Conservation (phyloP, 1,140 invertebrate species). For the Episyrphus balteatus region DNA sequence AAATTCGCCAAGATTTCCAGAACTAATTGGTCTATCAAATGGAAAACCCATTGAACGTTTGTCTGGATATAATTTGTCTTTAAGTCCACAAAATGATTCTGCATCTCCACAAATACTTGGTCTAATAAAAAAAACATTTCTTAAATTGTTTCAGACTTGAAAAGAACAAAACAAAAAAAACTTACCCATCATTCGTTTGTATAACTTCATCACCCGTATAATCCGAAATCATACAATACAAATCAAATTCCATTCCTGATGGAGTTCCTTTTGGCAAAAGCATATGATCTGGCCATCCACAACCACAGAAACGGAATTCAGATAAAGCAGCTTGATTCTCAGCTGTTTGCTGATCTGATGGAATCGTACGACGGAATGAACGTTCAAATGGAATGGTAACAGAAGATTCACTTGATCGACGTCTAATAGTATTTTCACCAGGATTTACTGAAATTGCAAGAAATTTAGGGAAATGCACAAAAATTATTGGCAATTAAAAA, state of each 20-base stretch:
- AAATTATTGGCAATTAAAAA: too few species aligned
- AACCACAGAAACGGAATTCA: conserved; percentile 42
- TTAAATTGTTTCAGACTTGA: too few species aligned
- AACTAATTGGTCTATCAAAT: conserved; percentile 46
- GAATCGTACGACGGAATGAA: conserved; percentile 46
- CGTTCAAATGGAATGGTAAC: conserved; percentile 54
- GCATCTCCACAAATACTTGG: conserved; percentile 41
- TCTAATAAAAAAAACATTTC: too few species aligned
- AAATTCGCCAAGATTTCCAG: conserved; percentile 46
- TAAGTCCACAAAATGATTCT: conserved; percentile 50
- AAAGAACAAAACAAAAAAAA: too few species aligned
- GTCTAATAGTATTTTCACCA: conserved; percentile 43
- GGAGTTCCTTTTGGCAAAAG: conserved; percentile 39
- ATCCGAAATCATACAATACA: conserved; percentile 43
- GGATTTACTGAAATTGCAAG: conserved; percentile 39
- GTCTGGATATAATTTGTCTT: conserved; percentile 49
- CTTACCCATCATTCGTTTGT: conserved; percentile 38
- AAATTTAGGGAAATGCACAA: too few species aligned
- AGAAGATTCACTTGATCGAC: conserved; percentile 45
- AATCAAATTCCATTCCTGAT: conserved; percentile 35
- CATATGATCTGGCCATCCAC: conserved; percentile 45
- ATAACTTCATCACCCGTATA: conserved; percentile 42
- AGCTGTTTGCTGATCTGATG: too few species aligned
- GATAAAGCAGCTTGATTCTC: conserved; percentile 19
- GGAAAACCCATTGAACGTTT: conserved; percentile 51